A percentile compares a stretch with the other conserved stretches of the same genome.
These are phyloP conservation scores for Gymnogyps californianus DNA, from an alignment of 2,113 vertebrate genomes.

Conservation along the genomic window DNA sequence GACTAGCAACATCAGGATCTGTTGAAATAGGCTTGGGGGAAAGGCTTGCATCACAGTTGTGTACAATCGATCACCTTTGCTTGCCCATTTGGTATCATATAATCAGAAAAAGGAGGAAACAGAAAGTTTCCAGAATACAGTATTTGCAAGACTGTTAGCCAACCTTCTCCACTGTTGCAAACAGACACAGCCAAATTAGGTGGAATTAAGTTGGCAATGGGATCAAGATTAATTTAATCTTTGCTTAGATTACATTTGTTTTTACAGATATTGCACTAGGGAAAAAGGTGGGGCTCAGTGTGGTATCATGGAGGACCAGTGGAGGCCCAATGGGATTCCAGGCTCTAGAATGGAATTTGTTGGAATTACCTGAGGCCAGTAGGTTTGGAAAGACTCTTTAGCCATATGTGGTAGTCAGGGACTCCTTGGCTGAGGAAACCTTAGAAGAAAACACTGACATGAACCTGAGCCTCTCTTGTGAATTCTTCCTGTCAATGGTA, in stretches of 20 bases:
- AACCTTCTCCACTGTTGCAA: background rate
- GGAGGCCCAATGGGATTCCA: background rate
- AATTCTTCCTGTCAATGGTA: constrained; percentile 2
- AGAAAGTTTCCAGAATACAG: background rate
- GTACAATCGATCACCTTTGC: background rate
- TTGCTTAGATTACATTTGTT: background rate
- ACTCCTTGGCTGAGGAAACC: background rate
- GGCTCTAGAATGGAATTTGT: background rate
- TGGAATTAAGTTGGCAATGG: background rate
- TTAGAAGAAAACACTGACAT: background rate
- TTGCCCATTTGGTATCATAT: background rate
- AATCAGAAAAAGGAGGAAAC: background rate
- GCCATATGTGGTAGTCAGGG: background rate
- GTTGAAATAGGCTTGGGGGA: background rate
- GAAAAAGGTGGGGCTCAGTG: background rate
- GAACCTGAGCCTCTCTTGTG: constrained; percentile 17
- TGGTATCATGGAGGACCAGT: background rate
- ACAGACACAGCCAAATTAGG: background rate
- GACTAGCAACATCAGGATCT: background rate
- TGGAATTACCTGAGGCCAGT: background rate
- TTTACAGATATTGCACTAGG: background rate
- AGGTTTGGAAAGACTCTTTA: background rate
- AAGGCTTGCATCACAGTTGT: background rate
- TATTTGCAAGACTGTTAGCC: background rate
- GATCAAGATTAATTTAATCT: background rate